Evolutionary conservation across 2,113 vertebrate genomes (phyloP), one percentile per base, ranked within the genome.

Genomic region (Dissostichus mawsoni): DNA sequence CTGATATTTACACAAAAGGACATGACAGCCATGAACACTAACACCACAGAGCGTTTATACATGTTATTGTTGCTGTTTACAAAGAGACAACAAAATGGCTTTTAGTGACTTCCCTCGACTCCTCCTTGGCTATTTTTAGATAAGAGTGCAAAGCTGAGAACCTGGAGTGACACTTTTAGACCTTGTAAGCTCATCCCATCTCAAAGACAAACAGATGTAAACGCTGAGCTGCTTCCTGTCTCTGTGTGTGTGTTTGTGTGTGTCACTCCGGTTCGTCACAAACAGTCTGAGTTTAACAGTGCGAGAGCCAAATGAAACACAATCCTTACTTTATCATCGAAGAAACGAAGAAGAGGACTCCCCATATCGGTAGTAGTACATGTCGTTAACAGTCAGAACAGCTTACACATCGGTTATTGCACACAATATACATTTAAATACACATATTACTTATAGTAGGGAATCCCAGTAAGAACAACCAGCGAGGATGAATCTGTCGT

Each of bases 231-330:
- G 36, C 36, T 36, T 36, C 36, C 36, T 36, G 5, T 36, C 6
- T 36, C 36, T 36, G 5, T 36, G 36, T 36, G 5, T n/a, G 57
- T 25, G 78, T 78, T 69, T 63, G 78, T 25, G 69, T 0, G 61
- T 86, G 90, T 83, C 89, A 82, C 89, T 78, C 63, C 6, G 51
- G 81, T 82, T 85, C 73, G 3, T 76, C 76, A 36, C 74, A 89
- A 94, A 94, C 93, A 94, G 94, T 94, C 94, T 75, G 81, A 77
- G 78, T 92, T 81, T 92, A 94, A 94, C 93, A 94, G 94, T 94
- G 88, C 84, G 44, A 74, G 79, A 90, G 94, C 94, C 93, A 91
- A 92, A 90, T 90, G 76, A 90, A 92, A 90, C 86, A 61, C 87
- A 76, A 80, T 72, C 76, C 69, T 76, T 29, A 88, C 72, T 68